Evolutionary conservation across 64 coral and sea anemone genomes (phyloP), one percentile per base, ranked within the genome.

Genomic region (Montipora foliosa): DNA sequence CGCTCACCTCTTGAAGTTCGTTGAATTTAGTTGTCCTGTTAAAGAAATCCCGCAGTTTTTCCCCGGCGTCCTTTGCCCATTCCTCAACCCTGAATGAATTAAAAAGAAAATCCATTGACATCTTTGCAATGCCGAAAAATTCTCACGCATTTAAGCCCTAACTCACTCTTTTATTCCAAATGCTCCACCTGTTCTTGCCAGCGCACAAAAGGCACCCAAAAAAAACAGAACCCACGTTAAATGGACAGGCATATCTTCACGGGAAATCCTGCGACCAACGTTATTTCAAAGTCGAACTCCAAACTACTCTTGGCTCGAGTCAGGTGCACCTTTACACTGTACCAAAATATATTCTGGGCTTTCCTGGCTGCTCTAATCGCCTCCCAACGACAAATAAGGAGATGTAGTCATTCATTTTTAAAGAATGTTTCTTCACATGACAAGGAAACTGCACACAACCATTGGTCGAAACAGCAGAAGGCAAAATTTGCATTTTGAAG

Each of bases 401-500:
- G 79, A 96, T 93, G 76, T 91, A 90, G 91, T 96, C 95, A 96
- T 96, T 88, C 55, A 96, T 96, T 96, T 96, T 96, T 96, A 96
- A 96, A 89, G 82, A 89, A 78, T 78, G 49, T 85, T 73, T 92
- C 90, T 94, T 76, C 78, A 74, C 77, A 80, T 80, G 88, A 79
- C 95, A 96, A 88, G 88, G 94, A 92, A 44, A 79, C 49, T 11
- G 49, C 16, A 78, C 47, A 74, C 75, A 64, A 14, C 52, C 47
- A 96, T 96, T 96, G 95, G 95, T 88, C 66, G 95, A 90, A 61
- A 90, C 47, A 60, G 17, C 15, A 6, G 20, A 50, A 47, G 10
- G 24, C 46, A 3, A 78, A 71, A 71, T 86, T 86, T 49, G 82
- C 82, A 86, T 86, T 37, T 69, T 86, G 82, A 71, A 86, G 64